Conservation (phyloP, 1,140 invertebrate genomes). For the Drosophila kepulauana region DNA sequence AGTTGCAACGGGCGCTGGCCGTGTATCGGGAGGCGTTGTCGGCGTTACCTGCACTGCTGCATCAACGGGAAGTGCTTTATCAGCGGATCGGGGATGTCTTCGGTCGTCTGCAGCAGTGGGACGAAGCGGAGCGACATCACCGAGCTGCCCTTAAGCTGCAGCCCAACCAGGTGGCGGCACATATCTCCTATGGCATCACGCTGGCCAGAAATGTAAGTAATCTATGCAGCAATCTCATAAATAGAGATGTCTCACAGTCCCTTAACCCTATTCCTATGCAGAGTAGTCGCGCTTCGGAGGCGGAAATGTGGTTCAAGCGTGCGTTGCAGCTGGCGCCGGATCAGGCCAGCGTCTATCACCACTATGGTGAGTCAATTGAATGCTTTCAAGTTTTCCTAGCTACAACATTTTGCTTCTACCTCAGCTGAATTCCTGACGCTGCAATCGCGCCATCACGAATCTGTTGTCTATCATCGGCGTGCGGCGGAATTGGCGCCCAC, state of each 20-base stretch:
- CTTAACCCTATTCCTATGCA: constrained; percentile 77
- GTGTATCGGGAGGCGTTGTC: constrained; percentile 94
- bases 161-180: constrained; percentile 94
- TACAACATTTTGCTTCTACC: too few relatives aligned
- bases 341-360: constrained; percentile 93
- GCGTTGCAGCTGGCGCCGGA: constrained; percentile 93
- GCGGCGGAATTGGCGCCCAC: constrained; percentile 91
- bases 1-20: constrained; percentile 93
- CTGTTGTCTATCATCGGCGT: constrained; percentile 91
- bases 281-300: constrained; percentile 92
- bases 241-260: background rate
- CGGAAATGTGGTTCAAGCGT: constrained; percentile 95
- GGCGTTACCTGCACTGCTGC: constrained; percentile 92
- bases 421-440: constrained; percentile 95
- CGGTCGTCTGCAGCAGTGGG: constrained; percentile 91
- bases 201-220: constrained; percentile 94
- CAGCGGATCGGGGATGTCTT: constrained; percentile 91
- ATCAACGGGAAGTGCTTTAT: constrained; percentile 88
- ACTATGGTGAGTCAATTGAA: constrained; percentile 89
- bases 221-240: background rate
- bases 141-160: constrained; percentile 92
- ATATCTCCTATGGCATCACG: constrained; percentile 96
- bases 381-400: background rate
- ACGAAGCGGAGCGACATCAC: constrained; percentile 94
- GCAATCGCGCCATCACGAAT: constrained; percentile 91